Evolutionary conservation across 2,797 vertebrate genomes (phyloP).

Genomic region (Petrocephalus schoutedeni): DNA sequence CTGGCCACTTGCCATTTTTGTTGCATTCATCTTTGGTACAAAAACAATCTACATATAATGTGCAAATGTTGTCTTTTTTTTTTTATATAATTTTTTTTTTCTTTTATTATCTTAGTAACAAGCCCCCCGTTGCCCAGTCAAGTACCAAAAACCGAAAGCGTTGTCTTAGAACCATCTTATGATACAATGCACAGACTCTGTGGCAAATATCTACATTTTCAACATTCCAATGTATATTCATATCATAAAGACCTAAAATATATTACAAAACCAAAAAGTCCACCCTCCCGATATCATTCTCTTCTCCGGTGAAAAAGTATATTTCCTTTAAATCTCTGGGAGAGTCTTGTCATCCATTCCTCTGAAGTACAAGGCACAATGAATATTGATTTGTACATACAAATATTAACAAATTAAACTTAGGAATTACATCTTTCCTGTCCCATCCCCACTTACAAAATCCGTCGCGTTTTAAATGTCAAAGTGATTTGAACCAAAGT

Average conservation of each 20-base stretch:
- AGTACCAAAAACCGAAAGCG: constrained; percentile 68
- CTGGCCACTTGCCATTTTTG: constrained; percentile 97
- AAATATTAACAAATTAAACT: constrained; percentile 79
- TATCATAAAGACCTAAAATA: constrained; percentile 86
- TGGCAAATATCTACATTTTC: constrained; percentile 98
- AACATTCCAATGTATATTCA: constrained; percentile 97
- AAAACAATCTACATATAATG: constrained; percentile 94
- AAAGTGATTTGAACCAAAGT: constrained; percentile 22
- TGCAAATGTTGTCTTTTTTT: constrained; percentile 92
- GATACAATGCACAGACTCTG: constrained; percentile 99
- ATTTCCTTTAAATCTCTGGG: constrained; percentile 70
- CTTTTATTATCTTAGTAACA: constrained; percentile 24
- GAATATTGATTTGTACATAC: constrained; percentile 93
- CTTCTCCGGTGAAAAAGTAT: constrained; percentile 70
- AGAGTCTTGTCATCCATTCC: constrained; percentile 52
- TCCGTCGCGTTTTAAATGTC: constrained; percentile 15
- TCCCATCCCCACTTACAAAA: constrained; percentile 54
- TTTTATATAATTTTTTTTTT: constrained; percentile 54
- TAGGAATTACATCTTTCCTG: constrained; percentile 64
- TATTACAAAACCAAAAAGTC: constrained; percentile 72
- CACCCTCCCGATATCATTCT: constrained; percentile 70
- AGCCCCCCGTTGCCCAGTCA: constrained; percentile 33
- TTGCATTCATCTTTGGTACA: constrained; percentile 99
- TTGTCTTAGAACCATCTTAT: constrained; percentile 88
- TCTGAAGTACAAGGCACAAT: constrained; percentile 97